phyloP scores from a whole-genome alignment of 2,797 vertebrate genomes.

The Hylomyscus alleni region DNA sequence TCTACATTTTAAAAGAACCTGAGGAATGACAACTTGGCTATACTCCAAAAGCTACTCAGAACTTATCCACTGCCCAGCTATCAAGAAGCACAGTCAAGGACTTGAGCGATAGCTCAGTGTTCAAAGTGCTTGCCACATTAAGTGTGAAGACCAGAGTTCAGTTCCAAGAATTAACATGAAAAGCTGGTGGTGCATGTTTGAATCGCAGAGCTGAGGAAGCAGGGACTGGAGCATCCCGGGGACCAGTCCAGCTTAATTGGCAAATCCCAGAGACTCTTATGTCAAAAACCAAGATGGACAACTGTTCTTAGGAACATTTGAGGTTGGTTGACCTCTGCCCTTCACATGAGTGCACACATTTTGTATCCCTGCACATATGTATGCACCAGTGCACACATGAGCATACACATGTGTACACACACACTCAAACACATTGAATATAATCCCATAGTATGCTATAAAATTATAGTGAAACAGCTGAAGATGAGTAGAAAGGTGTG shows the following conservation, averaged over 20 bases:
- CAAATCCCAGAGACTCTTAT: too few relatives aligned
- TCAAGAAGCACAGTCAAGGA: neutral
- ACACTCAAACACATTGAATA: neutral
- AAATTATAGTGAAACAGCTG: neutral
- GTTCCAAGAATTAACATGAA: neutral
- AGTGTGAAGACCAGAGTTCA: neutral
- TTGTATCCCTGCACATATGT: neutral
- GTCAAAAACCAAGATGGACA: neutral
- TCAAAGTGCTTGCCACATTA: neutral
- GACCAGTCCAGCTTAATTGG: neutral
- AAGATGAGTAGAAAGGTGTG: neutral
- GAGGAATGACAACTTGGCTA: neutral
- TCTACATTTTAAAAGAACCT: neutral
- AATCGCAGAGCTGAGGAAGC: neutral
- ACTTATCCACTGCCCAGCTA: neutral
- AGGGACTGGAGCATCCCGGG: too few relatives aligned
- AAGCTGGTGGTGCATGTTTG: neutral
- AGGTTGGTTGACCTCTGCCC: neutral
- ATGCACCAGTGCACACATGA: neutral
- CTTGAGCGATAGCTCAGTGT: too few relatives aligned
- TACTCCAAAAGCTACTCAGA: neutral
- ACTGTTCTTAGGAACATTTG: neutral
- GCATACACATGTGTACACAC: neutral
- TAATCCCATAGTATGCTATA: neutral
- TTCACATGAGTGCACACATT: neutral